Evolutionary conservation across 1,140 invertebrate species (phyloP), one percentile per base, ranked within the genome.

Genomic region (Argopecten irradians): DNA sequence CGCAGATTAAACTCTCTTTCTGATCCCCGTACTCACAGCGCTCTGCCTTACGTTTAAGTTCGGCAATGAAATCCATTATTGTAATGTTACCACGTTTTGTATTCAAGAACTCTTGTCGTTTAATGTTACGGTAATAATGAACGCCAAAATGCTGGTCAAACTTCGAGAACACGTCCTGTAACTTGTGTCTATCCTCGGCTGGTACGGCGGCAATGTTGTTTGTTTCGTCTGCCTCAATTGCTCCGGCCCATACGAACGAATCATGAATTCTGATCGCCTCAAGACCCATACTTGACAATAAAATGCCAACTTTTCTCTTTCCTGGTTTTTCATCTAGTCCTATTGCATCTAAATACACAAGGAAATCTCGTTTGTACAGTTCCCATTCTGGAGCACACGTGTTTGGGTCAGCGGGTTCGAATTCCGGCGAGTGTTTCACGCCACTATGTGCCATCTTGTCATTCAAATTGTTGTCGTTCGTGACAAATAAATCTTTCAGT

Each of bases 101-200:
- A 34, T 90, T 89, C 16, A 90, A 34, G 34, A 86, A 85, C 22
- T 88, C 87, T 36, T 87, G 89, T 84, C 82, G 28, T 28, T 89
- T 87, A 35, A 90, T 89, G 86, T 90, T 90, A 19, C 90, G 34
- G n/a, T 85, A 89, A n/a, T 82, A 87, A 83, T 90, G 90, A 7
- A 89, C 90, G 28, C 87, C 90, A 84, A 87, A 90, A 85, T 90
- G 83, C n/a, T n/a, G n/a, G n/a, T 85, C 87, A 85, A 88, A 88
- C 28, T 85, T 88, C 0, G 9, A 11, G 39, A 88, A 85, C 11
- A 88, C 87, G 13, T 43, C 34, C 7, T 84, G 9, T 34, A 90
- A 22, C 39, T 88, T 39, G 22, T 90, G 83, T 84, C 46, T 87
- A 34, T 84, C 34, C 33, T 87, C 89, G 9, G 39, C 89, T 9